Conservation (phyloP, 2,888 invertebrate genomes). For the Spilarctia lutea region DNA sequence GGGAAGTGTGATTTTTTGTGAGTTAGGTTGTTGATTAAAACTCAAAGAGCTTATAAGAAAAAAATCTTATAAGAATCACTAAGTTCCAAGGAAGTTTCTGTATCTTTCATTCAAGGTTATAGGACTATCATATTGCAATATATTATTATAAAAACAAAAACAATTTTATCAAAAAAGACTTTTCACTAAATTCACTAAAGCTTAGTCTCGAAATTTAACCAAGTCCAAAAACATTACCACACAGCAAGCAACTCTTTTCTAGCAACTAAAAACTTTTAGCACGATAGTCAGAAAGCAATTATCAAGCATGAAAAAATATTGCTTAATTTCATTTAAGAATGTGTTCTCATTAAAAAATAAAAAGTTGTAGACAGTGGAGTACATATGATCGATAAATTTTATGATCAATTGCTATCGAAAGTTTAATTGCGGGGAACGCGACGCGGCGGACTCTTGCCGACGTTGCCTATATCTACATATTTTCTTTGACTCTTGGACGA, state of each 20-base stretch:
- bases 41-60: slow-evolving; percentile 25
- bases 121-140: slow-evolving; percentile 15
- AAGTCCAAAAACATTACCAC: slow-evolving; percentile 6
- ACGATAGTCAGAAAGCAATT: slow-evolving; percentile 24
- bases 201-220: not conserved
- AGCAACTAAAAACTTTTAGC: slow-evolving; percentile 17
- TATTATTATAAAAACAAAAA: not conserved
- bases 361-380: slow-evolving; percentile 53
- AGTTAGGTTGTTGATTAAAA: slow-evolving; percentile 14
- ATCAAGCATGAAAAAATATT: slow-evolving; percentile 28
- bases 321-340: slow-evolving; percentile 43
- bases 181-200: not conserved
- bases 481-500: slow-evolving; percentile 57
- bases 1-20: slow-evolving; percentile 39
- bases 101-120: slow-evolving; percentile 33
- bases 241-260: not conserved
- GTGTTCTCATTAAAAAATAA: slow-evolving; percentile 60
- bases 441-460: slow-evolving; percentile 53
- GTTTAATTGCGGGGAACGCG: slow-evolving; percentile 50
- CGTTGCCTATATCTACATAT: slow-evolving; percentile 42
- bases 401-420: slow-evolving; percentile 58
- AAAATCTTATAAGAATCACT: slow-evolving; percentile 34
- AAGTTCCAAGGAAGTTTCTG: slow-evolving; percentile 17
- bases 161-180: not conserved
- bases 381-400: slow-evolving; percentile 56